Conservation (phyloP, 92 coral and sea anemone genomes). For the Porites rus region DNA sequence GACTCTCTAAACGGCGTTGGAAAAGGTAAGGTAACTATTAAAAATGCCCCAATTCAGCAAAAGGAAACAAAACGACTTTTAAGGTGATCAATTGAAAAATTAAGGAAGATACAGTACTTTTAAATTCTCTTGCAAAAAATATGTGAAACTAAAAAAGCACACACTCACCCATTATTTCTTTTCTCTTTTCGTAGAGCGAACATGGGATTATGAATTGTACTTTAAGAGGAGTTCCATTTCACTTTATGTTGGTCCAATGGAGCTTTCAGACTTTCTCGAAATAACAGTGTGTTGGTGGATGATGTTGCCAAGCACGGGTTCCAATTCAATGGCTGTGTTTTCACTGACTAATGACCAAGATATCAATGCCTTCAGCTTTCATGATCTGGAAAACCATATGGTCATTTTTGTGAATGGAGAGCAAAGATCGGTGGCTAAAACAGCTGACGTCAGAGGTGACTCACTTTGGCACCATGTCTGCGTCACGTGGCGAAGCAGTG, state of each 20-base stretch:
- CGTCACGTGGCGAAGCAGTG: constrained; percentile 13
- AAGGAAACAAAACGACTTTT: too few species aligned
- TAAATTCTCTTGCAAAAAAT: too few species aligned
- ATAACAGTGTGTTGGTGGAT: constrained; percentile 20
- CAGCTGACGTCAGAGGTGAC: not conserved
- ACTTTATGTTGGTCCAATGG: not conserved
- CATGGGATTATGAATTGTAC: not conserved
- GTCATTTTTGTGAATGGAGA: not conserved
- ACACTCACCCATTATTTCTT: too few species aligned
- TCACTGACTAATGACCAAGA: not conserved
- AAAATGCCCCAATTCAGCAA: too few species aligned
- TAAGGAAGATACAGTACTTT: too few species aligned
- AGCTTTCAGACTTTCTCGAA: not conserved
- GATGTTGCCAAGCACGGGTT: not conserved
- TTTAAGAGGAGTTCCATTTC: not conserved
- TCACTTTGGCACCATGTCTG: constrained; percentile 1
- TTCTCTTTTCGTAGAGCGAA: not conserved
- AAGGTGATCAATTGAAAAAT: too few species aligned
- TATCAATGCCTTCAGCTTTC: not conserved
- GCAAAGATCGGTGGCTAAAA: not conserved
- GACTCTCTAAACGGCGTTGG: too few species aligned
- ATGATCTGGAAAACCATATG: not conserved
- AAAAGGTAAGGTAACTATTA: too few species aligned
- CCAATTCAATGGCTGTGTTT: not conserved
- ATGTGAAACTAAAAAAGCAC: too few species aligned